Percentiles rank a stretch among this genome's conserved stretches.
phyloP scores from a whole-genome alignment of 2,888 invertebrate species.

The Dryadula phaetusa region DNA sequence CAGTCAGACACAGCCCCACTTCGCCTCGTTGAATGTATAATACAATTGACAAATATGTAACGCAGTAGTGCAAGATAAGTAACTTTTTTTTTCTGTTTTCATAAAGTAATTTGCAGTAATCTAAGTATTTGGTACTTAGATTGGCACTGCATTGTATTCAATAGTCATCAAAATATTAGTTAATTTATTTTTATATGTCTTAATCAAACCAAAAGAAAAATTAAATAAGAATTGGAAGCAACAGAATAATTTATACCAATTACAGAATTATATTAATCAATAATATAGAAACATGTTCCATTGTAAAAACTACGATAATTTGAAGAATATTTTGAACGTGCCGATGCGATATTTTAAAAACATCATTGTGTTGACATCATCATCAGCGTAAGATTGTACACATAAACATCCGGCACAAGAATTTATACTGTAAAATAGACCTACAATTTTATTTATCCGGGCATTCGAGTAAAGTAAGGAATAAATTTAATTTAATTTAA shows the following conservation, averaged over 20 bases:
- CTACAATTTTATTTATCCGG: constrained; percentile 2
- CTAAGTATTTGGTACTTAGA: too few species aligned
- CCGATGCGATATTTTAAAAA: constrained; percentile 51
- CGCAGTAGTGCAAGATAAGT: too few species aligned
- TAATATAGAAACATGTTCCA: constrained; percentile 31
- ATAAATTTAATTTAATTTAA: background rate
- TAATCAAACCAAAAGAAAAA: background rate
- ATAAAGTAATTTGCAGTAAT: too few species aligned
- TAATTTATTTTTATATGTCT: too few species aligned
- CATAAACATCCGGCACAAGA: constrained; percentile 68
- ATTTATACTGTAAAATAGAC: constrained; percentile 48
- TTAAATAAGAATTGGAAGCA: constrained; percentile 2
- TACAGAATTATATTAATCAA: constrained; percentile 40
- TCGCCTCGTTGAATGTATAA: too few species aligned
- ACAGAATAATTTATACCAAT: constrained; percentile 39
- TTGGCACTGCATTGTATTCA: too few species aligned
- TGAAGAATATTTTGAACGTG: constrained; percentile 37
- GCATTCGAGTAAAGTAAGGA: background rate
- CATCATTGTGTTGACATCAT: constrained; percentile 79
- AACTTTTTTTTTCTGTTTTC: too few species aligned
- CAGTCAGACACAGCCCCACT: too few species aligned
- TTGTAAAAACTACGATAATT: constrained; percentile 39
- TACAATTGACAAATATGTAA: too few species aligned
- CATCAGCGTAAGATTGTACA: constrained; percentile 55
- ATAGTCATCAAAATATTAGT: too few species aligned